phyloP scores from a whole-genome alignment of 2,888 invertebrate genomes.

The Dryobotodes eremita region DNA sequence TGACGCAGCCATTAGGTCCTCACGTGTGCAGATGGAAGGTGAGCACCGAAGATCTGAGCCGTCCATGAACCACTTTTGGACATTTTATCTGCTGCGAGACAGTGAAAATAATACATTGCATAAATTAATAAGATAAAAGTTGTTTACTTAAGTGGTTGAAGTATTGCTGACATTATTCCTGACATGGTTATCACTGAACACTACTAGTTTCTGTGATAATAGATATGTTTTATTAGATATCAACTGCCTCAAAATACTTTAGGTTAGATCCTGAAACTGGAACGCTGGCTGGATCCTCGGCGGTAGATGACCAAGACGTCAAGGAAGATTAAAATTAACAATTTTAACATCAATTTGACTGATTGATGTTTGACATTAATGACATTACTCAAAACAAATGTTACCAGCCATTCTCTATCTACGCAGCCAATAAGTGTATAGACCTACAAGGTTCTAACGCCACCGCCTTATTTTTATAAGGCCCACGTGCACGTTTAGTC shows the following conservation, averaged over 20 bases:
- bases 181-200: slow-evolving; percentile 74
- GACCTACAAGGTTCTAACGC: neutral
- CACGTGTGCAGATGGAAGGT: neutral
- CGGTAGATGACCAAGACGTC: neutral
- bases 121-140: neutral
- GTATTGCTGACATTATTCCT: slow-evolving; percentile 77
- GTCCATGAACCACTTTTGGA: neutral
- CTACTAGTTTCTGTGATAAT: neutral
- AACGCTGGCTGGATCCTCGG: too few relatives aligned
- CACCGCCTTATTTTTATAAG: too few relatives aligned
- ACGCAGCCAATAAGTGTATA: neutral
- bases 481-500: too few relatives aligned
- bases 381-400: slow-evolving; percentile 5
- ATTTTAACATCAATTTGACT: neutral
- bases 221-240: neutral
- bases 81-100: slow-evolving; percentile 4
- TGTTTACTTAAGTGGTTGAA: slow-evolving; percentile 81
- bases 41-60: neutral
- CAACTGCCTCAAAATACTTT: neutral
- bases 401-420: neutral
- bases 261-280: slow-evolving; percentile 16
- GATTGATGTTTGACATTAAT: neutral
- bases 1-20: neutral
- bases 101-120: neutral
- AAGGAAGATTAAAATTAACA: neutral